These are phyloP conservation scores for Leuciscus waleckii DNA, from an alignment of 2,797 vertebrate genomes.

Conservation along the genomic window DNA sequence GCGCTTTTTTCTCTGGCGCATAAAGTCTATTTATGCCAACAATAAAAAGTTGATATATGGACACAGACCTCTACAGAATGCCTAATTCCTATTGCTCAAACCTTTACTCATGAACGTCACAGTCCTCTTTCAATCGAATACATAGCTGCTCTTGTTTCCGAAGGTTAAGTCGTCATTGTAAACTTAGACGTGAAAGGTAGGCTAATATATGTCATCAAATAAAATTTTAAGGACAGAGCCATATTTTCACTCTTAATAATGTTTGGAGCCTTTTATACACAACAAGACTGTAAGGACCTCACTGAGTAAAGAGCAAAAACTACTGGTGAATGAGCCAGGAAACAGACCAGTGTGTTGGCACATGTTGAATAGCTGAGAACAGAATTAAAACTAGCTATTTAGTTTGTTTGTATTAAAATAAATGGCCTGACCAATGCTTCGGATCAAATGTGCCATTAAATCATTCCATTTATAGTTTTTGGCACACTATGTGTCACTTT, in stretches of 20 bases:
- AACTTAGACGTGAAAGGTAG: conserved; percentile 36
- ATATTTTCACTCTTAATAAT: conserved; percentile 4
- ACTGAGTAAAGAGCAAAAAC: conserved; percentile 19
- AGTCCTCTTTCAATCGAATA: conserved; percentile 45
- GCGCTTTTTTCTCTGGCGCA: not conserved
- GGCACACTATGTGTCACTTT: not conserved
- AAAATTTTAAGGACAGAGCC: conserved; percentile 18
- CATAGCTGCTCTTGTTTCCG: conserved; percentile 55
- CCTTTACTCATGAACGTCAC: conserved; percentile 41
- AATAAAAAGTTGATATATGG: conserved; percentile 15
- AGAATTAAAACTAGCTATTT: not conserved
- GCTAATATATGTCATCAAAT: not conserved
- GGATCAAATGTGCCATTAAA: conserved; percentile 19
- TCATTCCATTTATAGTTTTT: not conserved
- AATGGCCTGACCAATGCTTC: conserved; percentile 10
- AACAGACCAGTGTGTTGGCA: conserved; percentile 21
- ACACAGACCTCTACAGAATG: conserved; percentile 9
- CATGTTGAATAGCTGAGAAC: not conserved
- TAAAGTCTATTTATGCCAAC: not conserved
- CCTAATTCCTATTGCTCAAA: conserved; percentile 8
- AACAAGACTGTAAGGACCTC: not conserved
- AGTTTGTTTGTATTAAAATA: conserved; percentile 16
- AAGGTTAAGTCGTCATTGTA: conserved; percentile 55
- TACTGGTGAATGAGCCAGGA: conserved; percentile 9
- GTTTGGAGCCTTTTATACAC: not conserved